phyloP scores from a whole-genome alignment of 37 sponge, comb jelly and placozoan genomes.

The Oopsacas minuta region DNA sequence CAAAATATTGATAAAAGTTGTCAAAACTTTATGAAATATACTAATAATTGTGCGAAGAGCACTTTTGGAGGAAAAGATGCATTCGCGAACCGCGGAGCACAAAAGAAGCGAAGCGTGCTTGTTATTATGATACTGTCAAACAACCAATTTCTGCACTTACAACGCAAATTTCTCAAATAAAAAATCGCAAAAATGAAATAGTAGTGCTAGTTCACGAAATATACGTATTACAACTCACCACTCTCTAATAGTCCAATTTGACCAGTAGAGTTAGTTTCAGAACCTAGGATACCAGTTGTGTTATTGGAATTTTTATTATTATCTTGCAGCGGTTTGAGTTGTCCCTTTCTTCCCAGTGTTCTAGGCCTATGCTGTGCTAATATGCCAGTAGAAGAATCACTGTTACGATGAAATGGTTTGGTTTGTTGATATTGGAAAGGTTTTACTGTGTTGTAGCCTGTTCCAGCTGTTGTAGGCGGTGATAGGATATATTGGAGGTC shows the following conservation, averaged over 20 bases:
- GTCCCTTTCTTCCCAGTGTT: neutral
- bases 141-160: too few relatives aligned
- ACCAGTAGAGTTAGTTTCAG: neutral
- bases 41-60: too few relatives aligned
- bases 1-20: too few relatives aligned
- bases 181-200: too few relatives aligned
- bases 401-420: neutral
- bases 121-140: too few relatives aligned
- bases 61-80: too few relatives aligned
- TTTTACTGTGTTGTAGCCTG: neutral
- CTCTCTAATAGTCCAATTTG: neutral
- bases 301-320: neutral
- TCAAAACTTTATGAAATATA: too few relatives aligned
- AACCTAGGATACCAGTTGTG: neutral
- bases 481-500: neutral
- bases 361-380: neutral
- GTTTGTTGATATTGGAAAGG: slow-evolving; percentile 11
- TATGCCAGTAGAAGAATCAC: neutral
- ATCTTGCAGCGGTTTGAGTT: neutral
- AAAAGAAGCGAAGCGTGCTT: too few relatives aligned
- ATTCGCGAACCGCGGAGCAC: too few relatives aligned
- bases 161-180: too few relatives aligned
- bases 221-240: slow-evolving; percentile 12
- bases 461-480: neutral
- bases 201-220: too few relatives aligned